Percentiles rank a stretch among this genome's conserved stretches.
Evolutionary conservation across 2,797 vertebrate species (phyloP).

Genomic region (Halcyon badia): DNA sequence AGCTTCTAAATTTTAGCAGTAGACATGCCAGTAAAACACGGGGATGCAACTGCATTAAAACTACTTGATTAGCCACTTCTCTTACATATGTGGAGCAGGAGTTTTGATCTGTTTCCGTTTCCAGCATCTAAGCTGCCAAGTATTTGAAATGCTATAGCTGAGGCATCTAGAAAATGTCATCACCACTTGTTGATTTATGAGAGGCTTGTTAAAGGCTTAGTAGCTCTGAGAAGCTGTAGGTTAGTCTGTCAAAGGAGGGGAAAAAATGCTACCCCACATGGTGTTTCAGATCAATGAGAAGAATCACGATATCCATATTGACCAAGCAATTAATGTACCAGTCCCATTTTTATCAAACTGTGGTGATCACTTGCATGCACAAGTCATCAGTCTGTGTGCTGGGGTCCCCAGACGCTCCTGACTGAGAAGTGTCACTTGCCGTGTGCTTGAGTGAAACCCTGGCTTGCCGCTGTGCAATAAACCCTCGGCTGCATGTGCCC

Average conservation of each 20-base stretch:
- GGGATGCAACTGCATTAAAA: neutral
- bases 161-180: constrained; percentile 16
- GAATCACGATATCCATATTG: neutral
- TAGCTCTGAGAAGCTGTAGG: neutral
- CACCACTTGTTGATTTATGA: neutral
- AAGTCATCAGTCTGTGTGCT: neutral
- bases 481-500: neutral
- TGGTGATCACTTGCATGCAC: neutral
- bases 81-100: neutral
- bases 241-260: neutral
- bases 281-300: neutral
- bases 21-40: neutral
- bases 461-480: neutral
- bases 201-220: constrained; percentile 23
- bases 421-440: neutral
- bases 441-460: neutral
- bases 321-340: neutral
- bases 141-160: constrained; percentile 12
- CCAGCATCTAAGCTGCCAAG: neutral
- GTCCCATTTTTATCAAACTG: neutral
- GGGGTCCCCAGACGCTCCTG: neutral
- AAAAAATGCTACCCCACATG: neutral
- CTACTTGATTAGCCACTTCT: neutral
- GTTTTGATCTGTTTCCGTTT: neutral
- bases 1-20: neutral